Evolutionary conservation across 2,113 vertebrate genomes (phyloP).

Genomic region (Choloepus hoffmanni): DNA sequence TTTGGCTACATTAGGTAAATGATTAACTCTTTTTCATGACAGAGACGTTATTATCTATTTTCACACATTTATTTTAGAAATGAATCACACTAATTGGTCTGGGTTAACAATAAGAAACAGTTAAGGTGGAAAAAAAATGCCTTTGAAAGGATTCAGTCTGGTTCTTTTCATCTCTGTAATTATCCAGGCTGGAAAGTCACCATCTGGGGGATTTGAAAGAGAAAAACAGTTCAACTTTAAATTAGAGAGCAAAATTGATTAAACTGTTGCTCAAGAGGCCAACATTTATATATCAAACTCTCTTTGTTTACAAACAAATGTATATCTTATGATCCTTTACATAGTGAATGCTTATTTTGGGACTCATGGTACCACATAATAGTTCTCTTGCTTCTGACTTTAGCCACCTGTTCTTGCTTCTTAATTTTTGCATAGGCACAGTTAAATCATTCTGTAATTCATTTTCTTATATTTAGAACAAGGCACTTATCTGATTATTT

Average conservation of each 20-base stretch:
- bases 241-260: constrained; percentile 58
- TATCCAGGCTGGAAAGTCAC: constrained; percentile 26
- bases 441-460: neutral
- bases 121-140: neutral
- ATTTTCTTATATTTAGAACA: neutral
- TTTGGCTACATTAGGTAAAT: neutral
- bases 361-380: neutral
- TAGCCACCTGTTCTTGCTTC: constrained; percentile 41
- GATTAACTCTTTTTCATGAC: neutral
- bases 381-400: constrained; percentile 42
- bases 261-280: constrained; percentile 46
- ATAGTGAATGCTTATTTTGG: constrained; percentile 35
- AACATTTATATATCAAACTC: constrained; percentile 39
- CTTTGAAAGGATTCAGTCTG: neutral
- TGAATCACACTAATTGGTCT: neutral
- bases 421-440: neutral
- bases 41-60: neutral
- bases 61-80: neutral
- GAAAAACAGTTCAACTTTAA: constrained; percentile 54
- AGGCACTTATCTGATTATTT: neutral
- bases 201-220: constrained; percentile 29
- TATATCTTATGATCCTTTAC: constrained; percentile 43
- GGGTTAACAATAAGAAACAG: neutral
- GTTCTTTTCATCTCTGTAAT: constrained; percentile 55
- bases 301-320: constrained; percentile 66